Evolutionary conservation across 1,140 invertebrate genomes (phyloP).

Genomic region (Tetramorium simillimum): DNA sequence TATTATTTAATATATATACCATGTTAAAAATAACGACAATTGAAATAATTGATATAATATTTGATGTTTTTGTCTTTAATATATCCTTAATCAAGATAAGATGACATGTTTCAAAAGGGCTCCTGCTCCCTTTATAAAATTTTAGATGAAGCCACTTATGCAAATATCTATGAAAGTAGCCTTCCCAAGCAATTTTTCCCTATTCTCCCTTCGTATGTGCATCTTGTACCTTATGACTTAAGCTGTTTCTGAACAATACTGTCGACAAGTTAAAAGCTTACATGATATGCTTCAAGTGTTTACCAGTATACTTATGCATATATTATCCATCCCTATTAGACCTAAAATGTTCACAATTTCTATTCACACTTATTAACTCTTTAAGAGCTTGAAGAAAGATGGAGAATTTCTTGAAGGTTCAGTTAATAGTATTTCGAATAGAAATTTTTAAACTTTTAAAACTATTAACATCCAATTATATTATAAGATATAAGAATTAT

Average conservation of each 20-base stretch:
- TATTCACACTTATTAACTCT: conserved; percentile 73
- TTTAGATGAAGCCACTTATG: conserved; percentile 80
- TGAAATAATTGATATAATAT: not conserved
- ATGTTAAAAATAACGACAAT: not conserved
- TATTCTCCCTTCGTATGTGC: conserved; percentile 75
- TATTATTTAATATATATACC: not conserved
- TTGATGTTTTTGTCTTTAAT: not conserved
- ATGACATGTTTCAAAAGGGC: conserved; percentile 48
- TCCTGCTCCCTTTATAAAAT: conserved; percentile 75
- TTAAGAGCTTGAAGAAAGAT: conserved; percentile 73
- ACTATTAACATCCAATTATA: not conserved
- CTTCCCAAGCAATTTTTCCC: conserved; percentile 82
- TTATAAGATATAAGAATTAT: not conserved
- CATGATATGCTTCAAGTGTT: conserved; percentile 81
- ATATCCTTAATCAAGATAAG: conserved; percentile 66
- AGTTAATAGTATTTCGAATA: conserved; percentile 13
- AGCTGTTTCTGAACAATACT: conserved; percentile 70
- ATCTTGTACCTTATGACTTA: conserved; percentile 77
- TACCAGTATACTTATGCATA: conserved; percentile 81
- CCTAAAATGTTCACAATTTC: conserved; percentile 64
- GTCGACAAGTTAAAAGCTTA: conserved; percentile 74
- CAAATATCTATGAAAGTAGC: conserved; percentile 80
- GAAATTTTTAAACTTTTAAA: not conserved
- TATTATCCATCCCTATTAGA: conserved; percentile 80
- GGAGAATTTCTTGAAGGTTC: conserved; percentile 34